Evolutionary conservation across 2,888 invertebrate genomes (phyloP).

Genomic region (Plagodis dolabraria): DNA sequence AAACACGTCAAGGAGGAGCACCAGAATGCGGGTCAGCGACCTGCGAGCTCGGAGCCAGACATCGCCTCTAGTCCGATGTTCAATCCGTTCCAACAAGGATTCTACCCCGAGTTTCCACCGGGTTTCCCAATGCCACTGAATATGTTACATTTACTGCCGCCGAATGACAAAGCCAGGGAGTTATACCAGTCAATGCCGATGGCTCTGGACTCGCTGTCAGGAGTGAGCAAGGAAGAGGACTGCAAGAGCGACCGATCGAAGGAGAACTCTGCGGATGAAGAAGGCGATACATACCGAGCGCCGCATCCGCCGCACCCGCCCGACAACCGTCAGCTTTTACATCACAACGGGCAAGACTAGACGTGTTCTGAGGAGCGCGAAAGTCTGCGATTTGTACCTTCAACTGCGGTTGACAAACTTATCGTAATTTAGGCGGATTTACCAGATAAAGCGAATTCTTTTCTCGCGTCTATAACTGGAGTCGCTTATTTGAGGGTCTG

Average conservation of each 20-base stretch:
- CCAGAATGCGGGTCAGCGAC: conserved; percentile 79
- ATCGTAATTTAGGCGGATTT: conserved; percentile 25
- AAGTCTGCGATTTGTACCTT: conserved; percentile 44
- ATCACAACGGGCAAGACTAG: conserved; percentile 93
- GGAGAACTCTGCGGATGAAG: conserved; percentile 86
- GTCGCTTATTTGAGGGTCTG: conserved; percentile 35
- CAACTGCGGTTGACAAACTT: conserved; percentile 37
- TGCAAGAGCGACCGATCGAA: conserved; percentile 87
- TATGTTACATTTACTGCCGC: conserved; percentile 93
- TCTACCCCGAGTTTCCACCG: conserved; percentile 92
- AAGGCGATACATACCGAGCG: conserved; percentile 78
- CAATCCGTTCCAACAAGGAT: conserved; percentile 91
- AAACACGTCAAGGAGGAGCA: conserved; percentile 84
- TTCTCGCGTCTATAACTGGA: conserved; percentile 9
- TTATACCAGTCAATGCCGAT: conserved; percentile 84
- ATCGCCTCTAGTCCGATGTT: conserved; percentile 88
- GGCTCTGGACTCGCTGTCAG: conserved; percentile 84
- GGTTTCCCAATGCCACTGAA: conserved; percentile 93
- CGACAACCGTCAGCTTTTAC: conserved; percentile 87
- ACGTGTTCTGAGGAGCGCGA: conserved; percentile 1
- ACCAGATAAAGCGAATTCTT: conserved; percentile 7
- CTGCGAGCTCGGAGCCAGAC: conserved; percentile 88
- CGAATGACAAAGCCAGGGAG: conserved; percentile 90
- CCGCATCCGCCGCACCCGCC: conserved; percentile 85
- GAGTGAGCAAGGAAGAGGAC: conserved; percentile 85